Percentiles rank a stretch among this genome's conserved stretches.
phyloP scores from a whole-genome alignment of 2,113 vertebrate genomes.

The Cryptomyrus ogoouensis region DNA sequence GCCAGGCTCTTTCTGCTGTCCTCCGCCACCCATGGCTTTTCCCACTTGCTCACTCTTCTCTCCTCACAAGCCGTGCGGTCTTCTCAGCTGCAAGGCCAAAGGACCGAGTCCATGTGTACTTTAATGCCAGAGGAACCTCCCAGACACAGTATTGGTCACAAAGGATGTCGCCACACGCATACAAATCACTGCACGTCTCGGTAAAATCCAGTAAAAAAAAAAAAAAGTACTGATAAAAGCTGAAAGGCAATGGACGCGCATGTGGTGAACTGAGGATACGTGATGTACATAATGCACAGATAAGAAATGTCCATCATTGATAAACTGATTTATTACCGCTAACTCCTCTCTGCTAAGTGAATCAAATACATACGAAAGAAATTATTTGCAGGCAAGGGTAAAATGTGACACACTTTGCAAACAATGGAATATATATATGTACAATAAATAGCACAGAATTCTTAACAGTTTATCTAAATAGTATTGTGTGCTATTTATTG shows the following conservation, averaged over 20 bases:
- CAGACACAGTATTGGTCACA: neutral
- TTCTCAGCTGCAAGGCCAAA: neutral
- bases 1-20: constrained; percentile 35
- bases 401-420: neutral
- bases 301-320: neutral
- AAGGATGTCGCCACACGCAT: neutral
- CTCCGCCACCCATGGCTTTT: constrained; percentile 35
- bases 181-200: constrained; percentile 1
- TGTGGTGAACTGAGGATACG: neutral
- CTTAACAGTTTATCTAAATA: neutral
- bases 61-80: constrained; percentile 21
- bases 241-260: neutral
- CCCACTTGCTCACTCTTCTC: constrained; percentile 37
- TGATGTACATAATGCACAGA: neutral
- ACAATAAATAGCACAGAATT: neutral
- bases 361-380: neutral
- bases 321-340: neutral
- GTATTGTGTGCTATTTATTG: too few relatives aligned
- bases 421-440: neutral
- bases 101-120: constrained; percentile 4
- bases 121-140: neutral
- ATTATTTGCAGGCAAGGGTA: neutral
- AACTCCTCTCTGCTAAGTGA: neutral
- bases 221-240: neutral
- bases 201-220: neutral